These are phyloP conservation scores for Helostoma temminkii DNA, from an alignment of 2,797 vertebrate genomes.

Conservation along the genomic window DNA sequence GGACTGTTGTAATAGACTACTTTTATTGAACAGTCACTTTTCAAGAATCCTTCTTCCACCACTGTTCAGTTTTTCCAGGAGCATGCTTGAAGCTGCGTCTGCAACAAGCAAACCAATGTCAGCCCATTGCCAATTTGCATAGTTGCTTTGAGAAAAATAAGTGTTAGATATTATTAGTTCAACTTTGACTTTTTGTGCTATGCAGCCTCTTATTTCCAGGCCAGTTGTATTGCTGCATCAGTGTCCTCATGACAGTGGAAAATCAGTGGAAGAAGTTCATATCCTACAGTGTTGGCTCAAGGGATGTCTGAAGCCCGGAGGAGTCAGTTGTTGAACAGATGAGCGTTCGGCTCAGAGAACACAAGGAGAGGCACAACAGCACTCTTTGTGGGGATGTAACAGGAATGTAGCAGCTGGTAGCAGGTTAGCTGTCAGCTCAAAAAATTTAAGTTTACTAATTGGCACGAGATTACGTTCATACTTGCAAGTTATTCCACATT, in stretches of 20 bases:
- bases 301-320: slow-evolving; percentile 53
- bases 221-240: slow-evolving; percentile 30
- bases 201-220: slow-evolving; percentile 35
- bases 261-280: slow-evolving; percentile 50
- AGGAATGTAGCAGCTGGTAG: slow-evolving; percentile 54
- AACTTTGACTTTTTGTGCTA: slow-evolving; percentile 31
- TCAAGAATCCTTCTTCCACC: background rate
- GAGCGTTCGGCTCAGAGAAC: slow-evolving; percentile 53
- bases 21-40: background rate
- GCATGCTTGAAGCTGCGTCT: slow-evolving; percentile 1
- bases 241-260: slow-evolving; percentile 32
- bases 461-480: slow-evolving; percentile 41
- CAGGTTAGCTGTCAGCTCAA: slow-evolving; percentile 61
- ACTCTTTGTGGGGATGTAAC: slow-evolving; percentile 39
- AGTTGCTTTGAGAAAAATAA: slow-evolving; percentile 19
- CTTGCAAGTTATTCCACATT: slow-evolving; percentile 11
- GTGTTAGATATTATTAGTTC: slow-evolving; percentile 21
- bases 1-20: no score
- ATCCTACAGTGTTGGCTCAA: slow-evolving; percentile 49
- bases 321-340: slow-evolving; percentile 64
- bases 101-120: slow-evolving; percentile 1
- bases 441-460: slow-evolving; percentile 48
- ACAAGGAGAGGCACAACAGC: slow-evolving; percentile 35
- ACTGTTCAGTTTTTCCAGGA: background rate
- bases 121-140: background rate